Base-by-base conservation (phyloP, 92 coral and sea anemone genomes). In the Metridium senile region DNA sequence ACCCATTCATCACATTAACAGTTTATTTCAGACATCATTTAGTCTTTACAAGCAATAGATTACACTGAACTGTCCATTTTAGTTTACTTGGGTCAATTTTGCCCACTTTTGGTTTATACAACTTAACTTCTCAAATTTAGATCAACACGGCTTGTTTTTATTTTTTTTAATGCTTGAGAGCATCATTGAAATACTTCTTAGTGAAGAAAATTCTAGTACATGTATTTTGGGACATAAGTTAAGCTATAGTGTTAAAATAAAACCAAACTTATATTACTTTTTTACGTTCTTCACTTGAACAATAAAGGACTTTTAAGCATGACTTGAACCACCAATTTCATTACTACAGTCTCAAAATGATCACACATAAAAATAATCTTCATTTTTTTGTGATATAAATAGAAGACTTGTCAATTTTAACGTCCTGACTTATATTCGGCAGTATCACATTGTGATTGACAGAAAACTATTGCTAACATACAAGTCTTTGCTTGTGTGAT, bases 1-100 rank as follows among this genome's bases (percentile, higher is more conserved):
- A 59, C 22, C 7, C 30, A 59, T 59, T 59, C 32, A 19, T 22
- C 53, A 54, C 76, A 52, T 71, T 71, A 27, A 71, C 64, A 71
- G 10, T 73, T 73, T 73, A 73, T 57, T 73, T 58, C 66, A 58
- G 78, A 73, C 78, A 58, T 73, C 10, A 63, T 57, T 73, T 23
- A 30, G 56, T 73, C 78, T 58, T 73, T 73, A 73, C 78, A 73
- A 72, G 51, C 54, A 33, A 4, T 58, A 20, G 69, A 63, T 30
- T 63, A 63, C 69, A 63, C 45, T 53, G 33, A 39, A 73, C 67
- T 73, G 52, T 22, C 29, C 65, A 49, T 22, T 45, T 73, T 58
- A 6, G 49, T 39, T 39, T 4, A 73, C 56, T 58, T n/a, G 68
- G 68, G 78, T 33, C 49, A 39, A 39, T 70, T 43, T 73, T 30